A percentile compares a stretch with the other conserved stretches of the same genome.
Conservation (phyloP, 1,140 invertebrate species). For the Euura saliciscinereae region DNA sequence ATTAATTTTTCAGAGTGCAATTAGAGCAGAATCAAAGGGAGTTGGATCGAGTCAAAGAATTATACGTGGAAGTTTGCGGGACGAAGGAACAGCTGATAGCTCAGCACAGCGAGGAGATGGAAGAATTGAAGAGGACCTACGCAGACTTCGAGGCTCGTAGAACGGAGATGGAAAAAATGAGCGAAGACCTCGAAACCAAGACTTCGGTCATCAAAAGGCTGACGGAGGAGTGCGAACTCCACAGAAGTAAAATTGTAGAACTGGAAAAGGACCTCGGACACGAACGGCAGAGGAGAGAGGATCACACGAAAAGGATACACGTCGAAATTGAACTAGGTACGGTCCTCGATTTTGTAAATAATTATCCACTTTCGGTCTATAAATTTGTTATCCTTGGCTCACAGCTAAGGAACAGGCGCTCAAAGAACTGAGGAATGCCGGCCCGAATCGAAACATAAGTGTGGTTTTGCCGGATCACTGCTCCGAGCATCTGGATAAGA, state of each 20-base stretch:
- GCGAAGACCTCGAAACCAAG: constrained; percentile 42
- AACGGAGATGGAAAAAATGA: constrained; percentile 38
- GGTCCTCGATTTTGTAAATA: constrained; percentile 9
- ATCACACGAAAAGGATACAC: constrained; percentile 47
- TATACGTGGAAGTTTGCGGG: constrained; percentile 54
- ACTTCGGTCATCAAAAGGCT: constrained; percentile 40
- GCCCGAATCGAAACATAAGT: constrained; percentile 49
- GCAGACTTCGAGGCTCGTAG: constrained; percentile 36
- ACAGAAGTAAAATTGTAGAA: constrained; percentile 45
- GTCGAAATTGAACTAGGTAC: constrained; percentile 50
- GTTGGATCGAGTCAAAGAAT: constrained; percentile 51
- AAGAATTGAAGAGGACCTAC: constrained; percentile 45
- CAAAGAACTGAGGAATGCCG: constrained; percentile 46
- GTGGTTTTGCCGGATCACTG: constrained; percentile 48
- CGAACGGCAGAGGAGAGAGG: constrained; percentile 44
- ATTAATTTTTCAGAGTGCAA: constrained; percentile 44
- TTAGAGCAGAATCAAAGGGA: constrained; percentile 54
- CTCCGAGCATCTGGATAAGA: constrained; percentile 51
- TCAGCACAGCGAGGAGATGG: constrained; percentile 49
- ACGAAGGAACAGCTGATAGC: constrained; percentile 48
- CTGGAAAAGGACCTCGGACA: constrained; percentile 47
- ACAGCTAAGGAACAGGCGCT: constrained; percentile 52
- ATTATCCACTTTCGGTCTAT: constrained; percentile 9
- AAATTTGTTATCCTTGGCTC: constrained; percentile 15
- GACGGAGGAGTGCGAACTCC: constrained; percentile 41